These are phyloP conservation scores for Cairina moschata DNA, from an alignment of 2,113 vertebrate genomes.

Conservation along the genomic window DNA sequence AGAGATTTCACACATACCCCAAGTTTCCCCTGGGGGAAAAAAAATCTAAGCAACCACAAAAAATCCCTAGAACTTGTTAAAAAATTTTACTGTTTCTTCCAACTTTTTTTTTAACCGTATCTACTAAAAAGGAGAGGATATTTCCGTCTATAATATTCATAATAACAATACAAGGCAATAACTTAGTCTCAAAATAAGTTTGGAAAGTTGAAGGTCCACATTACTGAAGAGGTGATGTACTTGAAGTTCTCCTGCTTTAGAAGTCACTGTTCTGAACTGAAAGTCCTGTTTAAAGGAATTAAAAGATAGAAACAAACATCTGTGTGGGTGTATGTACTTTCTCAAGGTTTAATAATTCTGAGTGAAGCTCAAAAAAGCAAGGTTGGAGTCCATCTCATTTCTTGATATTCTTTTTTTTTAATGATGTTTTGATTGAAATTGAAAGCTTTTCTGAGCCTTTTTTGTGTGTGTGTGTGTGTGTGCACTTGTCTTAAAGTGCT, in stretches of 20 bases:
- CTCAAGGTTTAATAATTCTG: not conserved
- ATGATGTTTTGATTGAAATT: not conserved
- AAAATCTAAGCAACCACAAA: not conserved
- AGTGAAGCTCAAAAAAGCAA: not conserved
- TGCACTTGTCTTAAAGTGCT: not conserved
- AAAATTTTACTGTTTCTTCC: conserved; percentile 28
- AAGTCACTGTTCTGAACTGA: not conserved
- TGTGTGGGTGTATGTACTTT: not conserved
- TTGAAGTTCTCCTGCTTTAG: not conserved
- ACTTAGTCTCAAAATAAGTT: not conserved
- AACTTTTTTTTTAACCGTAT: not conserved
- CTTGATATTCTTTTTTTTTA: not conserved
- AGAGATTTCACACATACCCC: not conserved
- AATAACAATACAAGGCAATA: not conserved
- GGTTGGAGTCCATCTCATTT: not conserved
- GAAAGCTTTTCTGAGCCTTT: not conserved
- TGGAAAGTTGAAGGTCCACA: not conserved
- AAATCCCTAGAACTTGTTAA: conserved; percentile 43
- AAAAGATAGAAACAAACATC: not conserved
- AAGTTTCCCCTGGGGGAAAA: not conserved
- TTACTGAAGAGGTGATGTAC: not conserved
- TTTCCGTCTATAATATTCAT: not conserved
- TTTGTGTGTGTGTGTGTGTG: not conserved
- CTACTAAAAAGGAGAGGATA: not conserved
- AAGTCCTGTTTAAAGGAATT: not conserved